phyloP scores from a whole-genome alignment of 2,797 vertebrate genomes.

The Falco cherrug region DNA sequence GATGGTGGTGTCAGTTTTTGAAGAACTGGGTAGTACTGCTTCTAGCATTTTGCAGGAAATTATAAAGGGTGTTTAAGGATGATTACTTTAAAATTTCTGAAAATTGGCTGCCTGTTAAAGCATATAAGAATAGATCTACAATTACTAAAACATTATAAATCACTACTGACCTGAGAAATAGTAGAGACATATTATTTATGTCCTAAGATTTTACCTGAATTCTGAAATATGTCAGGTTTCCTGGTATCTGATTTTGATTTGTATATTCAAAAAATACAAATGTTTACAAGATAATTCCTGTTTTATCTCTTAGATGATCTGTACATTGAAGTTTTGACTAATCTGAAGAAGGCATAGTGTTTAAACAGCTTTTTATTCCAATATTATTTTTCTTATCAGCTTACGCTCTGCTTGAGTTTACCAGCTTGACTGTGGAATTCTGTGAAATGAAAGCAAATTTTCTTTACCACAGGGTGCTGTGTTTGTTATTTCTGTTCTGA shows the following conservation, averaged over 20 bases:
- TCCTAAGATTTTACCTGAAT: background rate
- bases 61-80: background rate
- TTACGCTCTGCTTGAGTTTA: background rate
- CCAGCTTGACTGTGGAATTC: background rate
- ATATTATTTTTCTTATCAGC: background rate
- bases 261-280: background rate
- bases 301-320: background rate
- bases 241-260: background rate
- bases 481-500: slow-evolving; percentile 16
- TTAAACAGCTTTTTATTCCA: background rate
- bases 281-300: background rate
- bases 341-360: background rate
- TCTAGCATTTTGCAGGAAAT: background rate
- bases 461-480: background rate
- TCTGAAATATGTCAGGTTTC: background rate
- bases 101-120: background rate
- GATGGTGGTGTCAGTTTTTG: background rate
- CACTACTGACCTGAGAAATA: background rate
- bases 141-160: background rate
- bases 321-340: background rate
- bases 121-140: background rate
- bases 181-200: background rate
- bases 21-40: background rate
- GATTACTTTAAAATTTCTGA: background rate
- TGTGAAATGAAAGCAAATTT: background rate